Conservation (phyloP, 2,113 vertebrate species). For the Zeus faber region DNA sequence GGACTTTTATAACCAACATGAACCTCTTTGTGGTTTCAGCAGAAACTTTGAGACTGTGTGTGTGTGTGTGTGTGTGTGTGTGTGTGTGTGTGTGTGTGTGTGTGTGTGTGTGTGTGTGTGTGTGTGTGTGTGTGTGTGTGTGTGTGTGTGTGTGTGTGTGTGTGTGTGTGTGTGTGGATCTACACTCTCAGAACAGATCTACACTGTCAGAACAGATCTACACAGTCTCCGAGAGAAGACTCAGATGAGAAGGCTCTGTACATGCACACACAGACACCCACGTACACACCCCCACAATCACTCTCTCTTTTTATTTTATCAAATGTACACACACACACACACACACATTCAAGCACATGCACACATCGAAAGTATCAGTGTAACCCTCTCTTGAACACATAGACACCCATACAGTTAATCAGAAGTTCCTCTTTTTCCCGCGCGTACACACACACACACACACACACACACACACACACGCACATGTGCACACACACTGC, state of each 20-base stretch:
- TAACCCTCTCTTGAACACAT: not conserved
- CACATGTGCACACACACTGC: not conserved
- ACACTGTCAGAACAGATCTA: constrained; percentile 18
- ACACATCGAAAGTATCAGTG: constrained; percentile 11
- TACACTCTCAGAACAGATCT: constrained; percentile 50
- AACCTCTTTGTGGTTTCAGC: constrained; percentile 40
- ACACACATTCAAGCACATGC: constrained; percentile 8
- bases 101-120: too few relatives aligned
- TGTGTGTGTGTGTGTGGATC: constrained; percentile 40
- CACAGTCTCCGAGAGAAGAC: constrained; percentile 14
- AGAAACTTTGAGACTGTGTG: constrained; percentile 44
- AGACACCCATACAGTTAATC: too few relatives aligned
- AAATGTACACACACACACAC: constrained; percentile 5
- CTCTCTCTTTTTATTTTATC: too few relatives aligned
- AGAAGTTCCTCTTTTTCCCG: too few relatives aligned
- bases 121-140: too few relatives aligned
- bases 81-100: too few relatives aligned
- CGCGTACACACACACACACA: constrained; percentile 3
- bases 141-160: not conserved
- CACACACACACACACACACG: not conserved
- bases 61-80: not conserved
- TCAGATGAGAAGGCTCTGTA: constrained; percentile 35
- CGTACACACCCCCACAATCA: too few relatives aligned
- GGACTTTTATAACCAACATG: constrained; percentile 47
- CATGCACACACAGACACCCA: constrained; percentile 18